Base-by-base conservation (phyloP, 2,888 invertebrate species). In the Clitarchus hookeri region DNA sequence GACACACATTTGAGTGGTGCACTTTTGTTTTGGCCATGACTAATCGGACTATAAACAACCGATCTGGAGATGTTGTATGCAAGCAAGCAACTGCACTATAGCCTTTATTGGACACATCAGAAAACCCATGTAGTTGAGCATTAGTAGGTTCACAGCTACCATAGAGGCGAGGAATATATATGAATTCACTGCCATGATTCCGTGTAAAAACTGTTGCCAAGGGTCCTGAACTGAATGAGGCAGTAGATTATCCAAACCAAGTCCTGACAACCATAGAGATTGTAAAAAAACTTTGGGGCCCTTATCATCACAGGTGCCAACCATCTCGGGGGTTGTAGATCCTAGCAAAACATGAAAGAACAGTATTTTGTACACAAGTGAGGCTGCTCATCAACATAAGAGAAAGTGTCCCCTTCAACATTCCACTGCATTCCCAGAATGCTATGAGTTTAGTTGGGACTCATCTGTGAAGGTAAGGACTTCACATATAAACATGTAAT, bases 1-100 rank as follows among this genome's bases (percentile, higher is more conserved):
- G n/a, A 65, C 2, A 9, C 16, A 65, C n/a, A 65, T 23, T 65
- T 65, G 1, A 65, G 65, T 16, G 48, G 65, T 23, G 23, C 65
- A 65, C 65, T 65, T 65, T 65, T n/a, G 65, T 65, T n/a, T 65
- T 65, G n/a, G 65, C 65, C 65, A 65, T 65, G 65, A 65, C 19
- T 6, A 65, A 12, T 65, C 65, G 6, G n/a, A 53, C 53, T 53
- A 8, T 19, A 12, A 16, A 2, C 19, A 53, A 53, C 53, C 0
- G 53, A 19, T 8, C 19, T 12, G 53, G 53, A 12, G 6, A 53
- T 36, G 36, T 36, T 53, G 6, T 53, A 53, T 53, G 53, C 19
- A 53, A 53, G 53, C 6, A 53, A 36, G 36, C 36, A 36, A 36
- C 36, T 36, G 36, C 36, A 36, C 36, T 36, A 53, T 53, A 16